Evolutionary conservation across 2,797 vertebrate genomes (phyloP).

Genomic region (Cottoperca gobio): DNA sequence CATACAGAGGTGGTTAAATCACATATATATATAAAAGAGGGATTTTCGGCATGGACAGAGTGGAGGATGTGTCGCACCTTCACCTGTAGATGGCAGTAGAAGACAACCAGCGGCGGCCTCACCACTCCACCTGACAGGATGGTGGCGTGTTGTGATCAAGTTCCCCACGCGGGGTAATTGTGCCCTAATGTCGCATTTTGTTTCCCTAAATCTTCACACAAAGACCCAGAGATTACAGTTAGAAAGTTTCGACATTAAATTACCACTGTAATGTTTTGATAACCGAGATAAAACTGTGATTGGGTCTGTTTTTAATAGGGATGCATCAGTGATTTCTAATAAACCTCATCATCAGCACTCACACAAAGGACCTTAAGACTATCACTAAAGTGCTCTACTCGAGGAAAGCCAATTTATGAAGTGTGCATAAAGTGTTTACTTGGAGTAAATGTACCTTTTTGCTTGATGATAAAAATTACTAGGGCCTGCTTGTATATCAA

Average conservation of each 20-base stretch:
- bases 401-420: slow-evolving; percentile 13
- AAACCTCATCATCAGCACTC: not conserved
- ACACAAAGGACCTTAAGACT: not conserved
- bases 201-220: not conserved
- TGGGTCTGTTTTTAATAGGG: slow-evolving; percentile 16
- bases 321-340: slow-evolving; percentile 16
- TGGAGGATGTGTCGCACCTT: not conserved
- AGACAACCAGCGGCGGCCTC: slow-evolving; percentile 38
- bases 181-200: slow-evolving; percentile 21
- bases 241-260: slow-evolving; percentile 9
- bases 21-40: too few relatives aligned
- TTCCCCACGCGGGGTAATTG: not conserved
- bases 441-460: slow-evolving; percentile 24
- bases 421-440: slow-evolving; percentile 36
- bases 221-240: slow-evolving; percentile 10
- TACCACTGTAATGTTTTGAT: slow-evolving; percentile 7
- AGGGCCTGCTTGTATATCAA: slow-evolving; percentile 39
- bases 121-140: not conserved
- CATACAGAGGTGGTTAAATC: too few relatives aligned
- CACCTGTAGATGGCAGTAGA: slow-evolving; percentile 71
- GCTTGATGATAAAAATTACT: slow-evolving; percentile 50
- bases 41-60: not conserved
- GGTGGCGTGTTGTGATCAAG: not conserved
- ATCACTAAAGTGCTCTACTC: slow-evolving; percentile 9
- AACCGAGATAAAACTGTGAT: slow-evolving; percentile 14